Evolutionary conservation across 2,113 vertebrate genomes (phyloP).

Genomic region (Hippopotamus amphibius): DNA sequence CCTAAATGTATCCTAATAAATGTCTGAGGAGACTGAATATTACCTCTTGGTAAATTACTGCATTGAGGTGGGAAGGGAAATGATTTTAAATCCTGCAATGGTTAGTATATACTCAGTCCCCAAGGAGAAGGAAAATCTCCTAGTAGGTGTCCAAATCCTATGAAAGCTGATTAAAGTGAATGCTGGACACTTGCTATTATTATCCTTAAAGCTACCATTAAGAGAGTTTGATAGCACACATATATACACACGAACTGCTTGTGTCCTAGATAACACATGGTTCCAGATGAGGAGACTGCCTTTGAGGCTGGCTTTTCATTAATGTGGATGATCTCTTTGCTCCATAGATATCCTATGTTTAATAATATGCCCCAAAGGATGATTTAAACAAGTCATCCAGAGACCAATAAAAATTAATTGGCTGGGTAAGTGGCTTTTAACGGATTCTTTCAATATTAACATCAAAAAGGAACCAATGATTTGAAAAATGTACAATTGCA

Average conservation of each 20-base stretch:
- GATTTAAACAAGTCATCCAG: conserved; percentile 29
- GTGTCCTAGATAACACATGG: neutral
- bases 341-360: conserved; percentile 53
- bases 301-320: conserved; percentile 47
- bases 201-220: conserved; percentile 15
- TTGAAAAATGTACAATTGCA: conserved; percentile 14
- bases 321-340: conserved; percentile 38
- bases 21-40: neutral
- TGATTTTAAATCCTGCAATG: neutral
- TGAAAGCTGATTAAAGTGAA: conserved; percentile 46
- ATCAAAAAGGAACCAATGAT: conserved; percentile 24
- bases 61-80: neutral
- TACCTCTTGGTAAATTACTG: neutral
- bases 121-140: conserved; percentile 18
- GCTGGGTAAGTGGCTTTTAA: conserved; percentile 37
- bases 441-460: conserved; percentile 31
- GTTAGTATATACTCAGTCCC: neutral
- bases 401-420: conserved; percentile 51
- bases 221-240: neutral
- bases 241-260: neutral
- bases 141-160: neutral
- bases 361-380: conserved; percentile 22
- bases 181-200: neutral
- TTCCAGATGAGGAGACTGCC: conserved; percentile 13
- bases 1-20: neutral